phyloP scores from a whole-genome alignment of 1,140 invertebrate genomes.

The Theocolax elegans region DNA sequence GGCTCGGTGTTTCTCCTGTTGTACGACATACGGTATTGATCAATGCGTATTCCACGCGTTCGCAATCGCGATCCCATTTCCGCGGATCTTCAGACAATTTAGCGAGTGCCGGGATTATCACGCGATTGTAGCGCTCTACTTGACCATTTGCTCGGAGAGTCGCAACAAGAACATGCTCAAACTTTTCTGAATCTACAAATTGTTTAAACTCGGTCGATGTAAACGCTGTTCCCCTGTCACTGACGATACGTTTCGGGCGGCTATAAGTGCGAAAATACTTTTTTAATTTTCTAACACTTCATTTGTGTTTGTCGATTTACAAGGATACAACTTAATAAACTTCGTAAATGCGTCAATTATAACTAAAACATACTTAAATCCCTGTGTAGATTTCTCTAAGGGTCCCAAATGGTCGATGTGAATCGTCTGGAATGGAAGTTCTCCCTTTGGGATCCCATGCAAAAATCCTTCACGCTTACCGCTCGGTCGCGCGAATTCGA shows the following conservation, averaged over 20 bases:
- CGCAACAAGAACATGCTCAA: constrained; percentile 43
- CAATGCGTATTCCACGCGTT: neutral
- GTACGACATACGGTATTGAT: constrained; percentile 41
- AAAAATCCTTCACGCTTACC: neutral
- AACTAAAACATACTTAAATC: neutral
- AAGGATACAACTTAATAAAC: constrained; percentile 1
- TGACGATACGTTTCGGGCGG: constrained; percentile 32
- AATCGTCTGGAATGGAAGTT: constrained; percentile 7
- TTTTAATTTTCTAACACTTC: constrained; percentile 2
- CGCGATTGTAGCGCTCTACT: too few species aligned
- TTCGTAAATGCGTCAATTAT: constrained; percentile 26
- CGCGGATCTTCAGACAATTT: too few species aligned
- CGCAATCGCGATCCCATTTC: too few species aligned
- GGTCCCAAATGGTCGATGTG: constrained; percentile 22
- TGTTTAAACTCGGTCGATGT: constrained; percentile 24
- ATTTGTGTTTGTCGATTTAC: neutral
- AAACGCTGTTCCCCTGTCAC: constrained; percentile 40
- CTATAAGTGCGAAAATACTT: constrained; percentile 3
- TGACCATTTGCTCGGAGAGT: too few species aligned
- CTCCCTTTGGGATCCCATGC: neutral
- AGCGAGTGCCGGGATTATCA: too few species aligned
- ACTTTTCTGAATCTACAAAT: constrained; percentile 27
- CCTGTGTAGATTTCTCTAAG: neutral
- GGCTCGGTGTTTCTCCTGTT: constrained; percentile 25
- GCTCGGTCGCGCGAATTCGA: too few species aligned